phyloP scores from a whole-genome alignment of 2,888 invertebrate species.

The Syrista parreyssii region DNA sequence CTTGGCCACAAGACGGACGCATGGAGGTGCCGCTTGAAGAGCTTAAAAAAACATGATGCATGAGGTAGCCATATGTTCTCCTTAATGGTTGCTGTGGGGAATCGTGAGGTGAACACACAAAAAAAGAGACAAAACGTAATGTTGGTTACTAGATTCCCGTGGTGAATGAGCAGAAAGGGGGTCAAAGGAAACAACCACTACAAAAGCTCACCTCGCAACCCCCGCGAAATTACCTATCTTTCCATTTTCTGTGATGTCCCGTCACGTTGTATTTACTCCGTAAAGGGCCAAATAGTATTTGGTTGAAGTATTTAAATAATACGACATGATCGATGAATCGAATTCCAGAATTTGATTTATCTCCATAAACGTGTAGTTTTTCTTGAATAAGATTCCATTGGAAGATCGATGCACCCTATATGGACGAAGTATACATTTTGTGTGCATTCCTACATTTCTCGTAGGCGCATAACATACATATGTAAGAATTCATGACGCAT shows the following conservation, averaged over 20 bases:
- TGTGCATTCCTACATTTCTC: too few species aligned
- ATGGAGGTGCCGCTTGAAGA: slow-evolving; percentile 48
- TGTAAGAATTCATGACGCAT: not conserved
- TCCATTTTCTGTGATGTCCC: not conserved
- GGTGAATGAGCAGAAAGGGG: not conserved
- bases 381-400: too few species aligned
- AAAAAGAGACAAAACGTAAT: not conserved
- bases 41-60: slow-evolving; percentile 42
- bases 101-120: not conserved
- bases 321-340: not conserved
- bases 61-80: slow-evolving; percentile 43
- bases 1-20: slow-evolving; percentile 25
- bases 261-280: not conserved
- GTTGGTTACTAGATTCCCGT: not conserved
- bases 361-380: not conserved
- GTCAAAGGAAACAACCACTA: not conserved
- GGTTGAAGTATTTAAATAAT: not conserved
- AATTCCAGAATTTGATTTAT: not conserved
- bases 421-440: too few species aligned
- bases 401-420: too few species aligned
- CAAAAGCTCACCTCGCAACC: not conserved
- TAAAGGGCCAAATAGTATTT: not conserved
- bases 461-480: too few species aligned
- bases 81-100: slow-evolving; percentile 47
- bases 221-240: not conserved